These are phyloP conservation scores for Mobula hypostoma DNA, from an alignment of 2,113 vertebrate species.

Conservation along the genomic window DNA sequence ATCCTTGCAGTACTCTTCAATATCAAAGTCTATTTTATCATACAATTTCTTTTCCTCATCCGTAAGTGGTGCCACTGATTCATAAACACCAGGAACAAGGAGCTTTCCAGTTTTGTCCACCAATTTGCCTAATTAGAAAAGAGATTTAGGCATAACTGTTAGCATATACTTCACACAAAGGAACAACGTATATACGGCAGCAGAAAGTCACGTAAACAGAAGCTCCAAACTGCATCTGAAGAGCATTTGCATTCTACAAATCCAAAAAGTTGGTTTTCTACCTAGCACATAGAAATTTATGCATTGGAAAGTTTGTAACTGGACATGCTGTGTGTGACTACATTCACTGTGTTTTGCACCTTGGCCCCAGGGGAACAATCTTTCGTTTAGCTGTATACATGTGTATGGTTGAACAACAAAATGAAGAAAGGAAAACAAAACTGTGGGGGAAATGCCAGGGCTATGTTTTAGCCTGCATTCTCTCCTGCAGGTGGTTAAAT, in stretches of 20 bases:
- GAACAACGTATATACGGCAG: neutral
- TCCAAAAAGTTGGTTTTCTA: neutral
- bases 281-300: neutral
- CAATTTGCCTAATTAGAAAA: conserved; percentile 58
- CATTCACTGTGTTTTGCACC: too few relatives aligned
- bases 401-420: too few relatives aligned
- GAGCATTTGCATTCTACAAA: neutral
- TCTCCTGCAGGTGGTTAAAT: neutral
- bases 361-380: too few relatives aligned
- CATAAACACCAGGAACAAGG: conserved; percentile 70
- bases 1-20: conserved; percentile 77
- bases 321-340: too few relatives aligned
- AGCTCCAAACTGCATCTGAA: neutral
- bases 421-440: too few relatives aligned
- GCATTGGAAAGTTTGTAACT: too few relatives aligned
- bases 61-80: conserved; percentile 69
- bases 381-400: too few relatives aligned
- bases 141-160: neutral
- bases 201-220: neutral
- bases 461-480: neutral
- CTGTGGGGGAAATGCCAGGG: too few relatives aligned
- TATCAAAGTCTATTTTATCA: conserved; percentile 83
- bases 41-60: conserved; percentile 73
- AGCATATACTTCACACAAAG: neutral
- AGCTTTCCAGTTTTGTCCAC: conserved; percentile 75